Evolutionary conservation across 2,888 invertebrate species (phyloP), one percentile per base, ranked within the genome.

Genomic region (Ennomos fuscantarius): DNA sequence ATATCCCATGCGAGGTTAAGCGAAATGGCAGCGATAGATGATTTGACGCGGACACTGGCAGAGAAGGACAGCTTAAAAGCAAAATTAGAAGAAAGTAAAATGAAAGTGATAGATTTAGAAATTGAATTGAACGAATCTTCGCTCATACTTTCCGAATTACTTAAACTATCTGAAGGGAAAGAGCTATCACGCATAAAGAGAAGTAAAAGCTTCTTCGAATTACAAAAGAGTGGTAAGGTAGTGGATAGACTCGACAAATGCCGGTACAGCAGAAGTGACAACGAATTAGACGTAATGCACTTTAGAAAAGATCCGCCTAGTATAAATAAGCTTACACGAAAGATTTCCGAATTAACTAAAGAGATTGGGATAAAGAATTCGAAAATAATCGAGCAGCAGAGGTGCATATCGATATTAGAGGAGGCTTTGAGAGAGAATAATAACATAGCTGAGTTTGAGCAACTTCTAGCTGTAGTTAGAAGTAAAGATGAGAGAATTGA

Each of bases 401-500:
- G 87, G 70, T 93, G 93, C 73, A 87, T 93, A 71, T 86, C 86
- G 0, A 93, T 93, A 46, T 71, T 93, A 60, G 93, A 93, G 81
- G 92, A 92, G 33, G 93, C 93, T 6, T 78, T 94, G 41, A 85
- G 91, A 68, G 93, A 93, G 47, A 93, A 93, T 68, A 93, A 93
- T 60, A 93, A 94, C 64, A 93, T 93, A 64, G 93, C 93, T 24
- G 93, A 93, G 64, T 89, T 94, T 53, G 92, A 94, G 70, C 94
- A 94, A 69, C 78, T 95, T 40, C 77, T 94, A 60, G 89, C 93
- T 6, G 90, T 93, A 8, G 87, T 94, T 8, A 87, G 93, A 60
- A 93, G 93, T 67, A 95, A 95, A 82, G 93, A 94, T 55, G 93
- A 93, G 61, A 93, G 96, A 65, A 96, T 97, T 52, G 93, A 94